These are phyloP conservation scores for Neomicropteryx cornuta DNA, from an alignment of 1,140 invertebrate species.

Conservation along the genomic window DNA sequence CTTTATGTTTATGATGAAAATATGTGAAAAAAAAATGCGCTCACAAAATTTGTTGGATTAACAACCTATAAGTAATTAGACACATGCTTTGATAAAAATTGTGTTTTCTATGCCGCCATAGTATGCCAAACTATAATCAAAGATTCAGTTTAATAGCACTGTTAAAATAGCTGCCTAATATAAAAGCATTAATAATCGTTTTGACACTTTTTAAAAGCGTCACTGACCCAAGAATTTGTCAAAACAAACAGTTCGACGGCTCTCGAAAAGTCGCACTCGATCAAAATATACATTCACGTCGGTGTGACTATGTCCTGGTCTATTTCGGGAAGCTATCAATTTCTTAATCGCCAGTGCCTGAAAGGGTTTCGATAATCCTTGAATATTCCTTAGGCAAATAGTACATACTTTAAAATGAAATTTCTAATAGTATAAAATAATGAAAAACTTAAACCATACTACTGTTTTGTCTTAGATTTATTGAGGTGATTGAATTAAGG, in stretches of 20 bases:
- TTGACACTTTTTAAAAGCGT: not conserved
- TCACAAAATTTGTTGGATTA: not conserved
- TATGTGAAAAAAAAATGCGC: not conserved
- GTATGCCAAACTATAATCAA: not conserved
- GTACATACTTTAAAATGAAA: too few species aligned
- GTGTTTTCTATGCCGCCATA: not conserved
- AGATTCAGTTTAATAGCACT: not conserved
- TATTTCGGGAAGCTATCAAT: not conserved
- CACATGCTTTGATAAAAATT: not conserved
- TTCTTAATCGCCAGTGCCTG: not conserved
- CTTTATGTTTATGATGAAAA: too few species aligned
- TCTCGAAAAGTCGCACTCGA: not conserved
- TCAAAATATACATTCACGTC: not conserved
- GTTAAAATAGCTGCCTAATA: not conserved
- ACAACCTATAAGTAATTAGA: not conserved
- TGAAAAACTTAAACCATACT: too few species aligned
- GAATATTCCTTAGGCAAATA: not conserved
- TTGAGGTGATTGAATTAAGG: too few species aligned
- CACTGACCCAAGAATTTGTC: not conserved
- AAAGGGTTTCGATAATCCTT: not conserved
- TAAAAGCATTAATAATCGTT: not conserved
- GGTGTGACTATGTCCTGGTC: not conserved
- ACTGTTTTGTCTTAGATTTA: too few species aligned
- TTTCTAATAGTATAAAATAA: too few species aligned
- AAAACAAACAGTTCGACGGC: not conserved